Base-by-base conservation (phyloP, 2,888 invertebrate genomes). In the Chamaedrilus cognettii region DNA sequence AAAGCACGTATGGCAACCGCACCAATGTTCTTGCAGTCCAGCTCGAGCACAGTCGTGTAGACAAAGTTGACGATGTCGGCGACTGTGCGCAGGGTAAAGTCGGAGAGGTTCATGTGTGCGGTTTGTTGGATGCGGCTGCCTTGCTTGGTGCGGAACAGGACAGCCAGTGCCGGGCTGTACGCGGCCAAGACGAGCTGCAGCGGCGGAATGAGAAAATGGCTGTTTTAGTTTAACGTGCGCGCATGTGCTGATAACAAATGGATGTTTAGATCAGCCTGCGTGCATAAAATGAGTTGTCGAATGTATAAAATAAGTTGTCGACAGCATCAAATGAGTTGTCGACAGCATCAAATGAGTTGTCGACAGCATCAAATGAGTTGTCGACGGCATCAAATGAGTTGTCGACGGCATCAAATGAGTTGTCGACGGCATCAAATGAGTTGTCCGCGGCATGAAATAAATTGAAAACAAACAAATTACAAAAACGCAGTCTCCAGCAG, bases 61-160 rank as follows among this genome's bases (percentile, higher is more conserved):
- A 67, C 30, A 31, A 67, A 67, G 59, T 67, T 67, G 51, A 67
- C 58, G 30, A 67, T 57, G 30, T 64, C 64, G 34, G 63, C 63
- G 11, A 67, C 67, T 0, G 32, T 35, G 28, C 61, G 59, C 3
- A 61, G 11, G 57, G 58, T 61, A 49, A 57, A 67, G 35, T 67
- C 67, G 5, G 49, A 56, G 61, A 67, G 55, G 63, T 67, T 63
- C 42, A 67, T 64, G 58, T 64, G 65, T 11, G 56, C 64, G 23
- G 64, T 35, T 42, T 60, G 60, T 11, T 33, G 33, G 35, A 60
- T 33, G 23, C 26, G 1, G 1, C 60, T 35, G 23, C 42, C 26
- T 30, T 60, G 30, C 15, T 32, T 62, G 49, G 61, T 61, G 28
- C 62, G 67, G 35, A 67, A 59, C 19, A 67, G 52, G 28, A 52